Evolutionary conservation across 2,888 invertebrate species (phyloP).

Genomic region (Lymantria monacha): DNA sequence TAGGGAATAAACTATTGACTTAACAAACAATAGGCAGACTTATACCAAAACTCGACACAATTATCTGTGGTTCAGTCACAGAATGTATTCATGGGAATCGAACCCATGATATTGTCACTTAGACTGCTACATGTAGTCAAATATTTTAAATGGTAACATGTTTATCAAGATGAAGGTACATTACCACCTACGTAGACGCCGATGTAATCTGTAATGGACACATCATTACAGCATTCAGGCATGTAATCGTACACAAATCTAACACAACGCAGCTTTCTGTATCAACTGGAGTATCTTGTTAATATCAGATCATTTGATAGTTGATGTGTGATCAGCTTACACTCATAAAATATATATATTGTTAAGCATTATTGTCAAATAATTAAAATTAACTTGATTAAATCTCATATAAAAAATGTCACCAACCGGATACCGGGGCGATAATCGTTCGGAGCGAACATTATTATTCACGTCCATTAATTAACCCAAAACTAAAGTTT

Average conservation of each 20-base stretch:
- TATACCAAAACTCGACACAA: too few species aligned
- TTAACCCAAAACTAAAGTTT: constrained; percentile 77
- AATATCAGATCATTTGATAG: too few species aligned
- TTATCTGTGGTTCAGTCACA: too few species aligned
- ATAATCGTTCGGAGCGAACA: constrained; percentile 43
- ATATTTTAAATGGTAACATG: constrained; percentile 7
- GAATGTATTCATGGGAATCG: too few species aligned
- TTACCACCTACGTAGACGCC: constrained; percentile 25
- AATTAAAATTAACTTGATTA: constrained; percentile 11
- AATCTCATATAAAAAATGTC: constrained; percentile 27
- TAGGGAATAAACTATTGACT: too few species aligned
- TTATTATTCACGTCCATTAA: constrained; percentile 63
- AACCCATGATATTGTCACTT: too few species aligned
- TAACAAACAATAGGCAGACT: too few species aligned
- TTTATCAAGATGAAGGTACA: constrained; percentile 14
- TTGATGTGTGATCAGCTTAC: too few species aligned
- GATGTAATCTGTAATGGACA: constrained; percentile 21
- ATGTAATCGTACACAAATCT: neutral
- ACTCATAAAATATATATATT: too few species aligned
- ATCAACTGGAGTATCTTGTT: too few species aligned
- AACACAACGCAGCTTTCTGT: too few species aligned
- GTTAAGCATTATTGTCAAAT: neutral
- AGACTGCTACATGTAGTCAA: too few species aligned
- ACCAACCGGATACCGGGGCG: constrained; percentile 34
- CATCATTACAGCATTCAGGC: neutral